A percentile compares a stretch with the other conserved stretches of the same genome.
Conservation (phyloP, 2,113 vertebrate species). For the Lucifuga dentata region DNA sequence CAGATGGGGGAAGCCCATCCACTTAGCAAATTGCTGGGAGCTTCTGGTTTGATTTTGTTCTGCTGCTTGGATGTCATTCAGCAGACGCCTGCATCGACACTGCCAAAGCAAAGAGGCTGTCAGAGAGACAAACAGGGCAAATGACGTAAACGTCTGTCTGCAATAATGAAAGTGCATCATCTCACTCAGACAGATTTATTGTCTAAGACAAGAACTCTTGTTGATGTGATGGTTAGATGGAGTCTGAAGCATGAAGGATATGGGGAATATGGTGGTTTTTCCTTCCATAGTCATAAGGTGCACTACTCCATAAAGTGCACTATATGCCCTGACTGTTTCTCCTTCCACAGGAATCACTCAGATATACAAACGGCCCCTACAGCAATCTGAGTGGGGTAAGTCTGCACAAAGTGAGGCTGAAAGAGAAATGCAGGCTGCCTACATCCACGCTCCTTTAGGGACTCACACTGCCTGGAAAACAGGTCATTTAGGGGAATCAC, state of each 20-base stretch:
- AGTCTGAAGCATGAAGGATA: neutral
- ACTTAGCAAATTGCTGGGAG: slow-evolving; percentile 55
- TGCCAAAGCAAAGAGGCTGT: slow-evolving; percentile 24
- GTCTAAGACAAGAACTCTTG: neutral
- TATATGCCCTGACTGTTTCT: neutral
- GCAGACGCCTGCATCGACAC: slow-evolving; percentile 32
- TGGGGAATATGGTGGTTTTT: neutral
- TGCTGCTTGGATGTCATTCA: slow-evolving; percentile 44
- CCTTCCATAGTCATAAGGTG: neutral
- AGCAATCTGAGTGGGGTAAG: neutral
- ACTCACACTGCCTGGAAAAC: slow-evolving; percentile 36
- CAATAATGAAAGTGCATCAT: neutral
- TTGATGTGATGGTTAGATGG: neutral
- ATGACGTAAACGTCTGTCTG: neutral
- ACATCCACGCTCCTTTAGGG: slow-evolving; percentile 25
- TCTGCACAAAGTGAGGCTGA: slow-evolving; percentile 10
- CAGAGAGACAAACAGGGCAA: neutral
- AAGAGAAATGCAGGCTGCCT: slow-evolving; percentile 32
- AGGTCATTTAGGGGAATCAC: slow-evolving; percentile 38
- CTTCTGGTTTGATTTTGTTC: slow-evolving; percentile 19
- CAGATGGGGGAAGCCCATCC: slow-evolving; percentile 32
- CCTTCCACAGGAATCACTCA: neutral
- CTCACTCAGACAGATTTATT: neutral
- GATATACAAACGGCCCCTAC: neutral
- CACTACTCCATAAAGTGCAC: neutral